Base-by-base conservation (phyloP, 2,797 vertebrate species). In the Erethizon dorsatum region DNA sequence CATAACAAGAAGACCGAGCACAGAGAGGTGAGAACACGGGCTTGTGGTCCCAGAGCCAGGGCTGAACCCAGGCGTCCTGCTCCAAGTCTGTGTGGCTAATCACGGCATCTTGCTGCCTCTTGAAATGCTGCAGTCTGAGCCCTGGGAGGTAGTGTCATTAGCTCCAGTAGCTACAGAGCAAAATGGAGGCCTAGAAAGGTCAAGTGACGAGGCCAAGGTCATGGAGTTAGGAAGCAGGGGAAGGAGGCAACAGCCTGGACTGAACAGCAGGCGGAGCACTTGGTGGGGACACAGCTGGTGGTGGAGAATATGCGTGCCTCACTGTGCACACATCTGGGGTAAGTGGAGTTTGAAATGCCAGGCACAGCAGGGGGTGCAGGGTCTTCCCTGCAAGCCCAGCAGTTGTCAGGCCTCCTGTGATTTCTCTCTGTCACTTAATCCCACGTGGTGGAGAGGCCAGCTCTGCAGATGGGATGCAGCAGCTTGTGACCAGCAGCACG, bases 361-460 rank as follows among this genome's bases (percentile, higher is more conserved):
- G 73, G 50, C 54, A 59, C 41, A 47, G 57, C 2, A 10, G 69
- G 13, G 78, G 3, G 54, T n/a, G 2, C 0, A 0, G 73, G 0
- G 37, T 2, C 3, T 31, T 77, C 41, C 28, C 8, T 83, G 41
- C 47, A 0, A 63, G 67, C 57, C 57, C 24, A 5, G 45, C 0
- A 1, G 31, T 0, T 0, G 0, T 31, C 6, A 9, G 83, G 83
- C n/a, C 45, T 57, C n/a, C 13, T 11, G 47, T 9, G 1, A 12
- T 77, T 71, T 10, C 7, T 79, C 20, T 41, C 50, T 41, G 13
- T 33, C 54, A 50, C 78, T 8, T 18, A 41, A 59, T 61, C 31
- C 18, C 0, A 63, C 14, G 1, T 0, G 24, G 26, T 24, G 2
- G 52, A 20, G 14, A 6, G 24, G 45, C 61, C 26, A 31, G 18